Evolutionary conservation across 1,140 invertebrate species (phyloP).

Genomic region (Aphidius gifuensis): DNA sequence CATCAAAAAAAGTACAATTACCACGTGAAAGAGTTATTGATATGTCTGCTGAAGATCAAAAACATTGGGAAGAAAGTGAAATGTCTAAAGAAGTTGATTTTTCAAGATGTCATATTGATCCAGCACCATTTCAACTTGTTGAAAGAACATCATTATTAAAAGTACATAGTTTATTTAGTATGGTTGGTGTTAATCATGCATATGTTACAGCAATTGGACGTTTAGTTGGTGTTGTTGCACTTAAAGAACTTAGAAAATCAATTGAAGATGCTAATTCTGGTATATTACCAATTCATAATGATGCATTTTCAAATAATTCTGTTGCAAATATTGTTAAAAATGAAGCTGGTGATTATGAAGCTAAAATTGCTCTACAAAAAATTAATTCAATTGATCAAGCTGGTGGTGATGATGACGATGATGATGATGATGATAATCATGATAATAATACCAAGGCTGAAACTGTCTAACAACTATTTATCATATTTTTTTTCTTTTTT

Average conservation of each 20-base stretch:
- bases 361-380: slow-evolving; percentile 26
- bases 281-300: slow-evolving; percentile 54
- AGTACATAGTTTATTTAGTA: slow-evolving; percentile 96
- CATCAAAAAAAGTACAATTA: slow-evolving; percentile 86
- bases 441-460: too few relatives aligned
- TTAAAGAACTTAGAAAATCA: slow-evolving; percentile 90
- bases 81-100: slow-evolving; percentile 84
- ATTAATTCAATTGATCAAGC: slow-evolving; percentile 16
- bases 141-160: slow-evolving; percentile 94
- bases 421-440: slow-evolving; percentile 16
- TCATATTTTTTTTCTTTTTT: neutral
- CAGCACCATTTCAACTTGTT: slow-evolving; percentile 97
- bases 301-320: slow-evolving; percentile 34
- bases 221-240: slow-evolving; percentile 91
- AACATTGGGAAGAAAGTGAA: slow-evolving; percentile 88
- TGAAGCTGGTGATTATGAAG: slow-evolving; percentile 28
- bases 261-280: slow-evolving; percentile 85
- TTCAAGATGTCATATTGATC: slow-evolving; percentile 87
- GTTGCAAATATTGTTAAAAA: slow-evolving; percentile 37
- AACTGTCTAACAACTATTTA: neutral
- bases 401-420: slow-evolving; percentile 26
- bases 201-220: slow-evolving; percentile 97
- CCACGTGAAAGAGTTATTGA: slow-evolving; percentile 86
- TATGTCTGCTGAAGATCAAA: slow-evolving; percentile 89
- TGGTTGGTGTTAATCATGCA: slow-evolving; percentile 94